phyloP scores from a whole-genome alignment of 1,140 invertebrate genomes.

The Drosophila lowei region DNA sequence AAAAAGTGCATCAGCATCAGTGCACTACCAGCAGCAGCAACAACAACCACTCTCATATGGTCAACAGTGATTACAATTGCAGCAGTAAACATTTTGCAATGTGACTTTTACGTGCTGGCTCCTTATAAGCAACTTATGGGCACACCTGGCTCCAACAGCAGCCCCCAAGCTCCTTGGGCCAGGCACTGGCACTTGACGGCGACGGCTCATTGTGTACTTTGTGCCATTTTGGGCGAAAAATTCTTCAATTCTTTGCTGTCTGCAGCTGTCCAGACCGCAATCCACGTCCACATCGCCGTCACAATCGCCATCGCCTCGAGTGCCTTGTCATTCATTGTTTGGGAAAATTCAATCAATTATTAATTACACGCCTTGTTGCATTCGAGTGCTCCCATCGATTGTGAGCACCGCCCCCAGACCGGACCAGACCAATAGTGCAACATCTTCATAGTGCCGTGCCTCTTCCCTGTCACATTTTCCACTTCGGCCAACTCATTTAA shows the following conservation, averaged over 20 bases:
- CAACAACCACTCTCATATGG: slow-evolving; percentile 57
- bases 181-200: slow-evolving; percentile 5
- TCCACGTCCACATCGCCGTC: too few relatives aligned
- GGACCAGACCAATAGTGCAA: slow-evolving; percentile 57
- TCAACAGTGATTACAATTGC: slow-evolving; percentile 76
- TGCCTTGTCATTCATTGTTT: slow-evolving; percentile 64
- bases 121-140: slow-evolving; percentile 67
- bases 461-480: slow-evolving; percentile 43
- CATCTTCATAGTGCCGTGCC: slow-evolving; percentile 55
- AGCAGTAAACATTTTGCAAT: slow-evolving; percentile 65
- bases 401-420: slow-evolving; percentile 33
- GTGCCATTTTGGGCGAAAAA: slow-evolving; percentile 66
- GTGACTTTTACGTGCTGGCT: slow-evolving; percentile 47
- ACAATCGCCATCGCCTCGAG: slow-evolving; percentile 18
- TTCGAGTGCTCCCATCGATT: not conserved
- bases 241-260: slow-evolving; percentile 48
- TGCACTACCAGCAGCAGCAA: slow-evolving; percentile 3
- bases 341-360: slow-evolving; percentile 72
- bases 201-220: slow-evolving; percentile 54
- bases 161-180: slow-evolving; percentile 25
- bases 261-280: slow-evolving; percentile 28
- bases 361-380: slow-evolving; percentile 76
- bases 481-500: slow-evolving; percentile 42
- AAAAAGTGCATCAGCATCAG: slow-evolving; percentile 53
- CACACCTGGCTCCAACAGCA: slow-evolving; percentile 56